phyloP scores from a whole-genome alignment of 2,797 vertebrate genomes.

The Merluccius polli region DNA sequence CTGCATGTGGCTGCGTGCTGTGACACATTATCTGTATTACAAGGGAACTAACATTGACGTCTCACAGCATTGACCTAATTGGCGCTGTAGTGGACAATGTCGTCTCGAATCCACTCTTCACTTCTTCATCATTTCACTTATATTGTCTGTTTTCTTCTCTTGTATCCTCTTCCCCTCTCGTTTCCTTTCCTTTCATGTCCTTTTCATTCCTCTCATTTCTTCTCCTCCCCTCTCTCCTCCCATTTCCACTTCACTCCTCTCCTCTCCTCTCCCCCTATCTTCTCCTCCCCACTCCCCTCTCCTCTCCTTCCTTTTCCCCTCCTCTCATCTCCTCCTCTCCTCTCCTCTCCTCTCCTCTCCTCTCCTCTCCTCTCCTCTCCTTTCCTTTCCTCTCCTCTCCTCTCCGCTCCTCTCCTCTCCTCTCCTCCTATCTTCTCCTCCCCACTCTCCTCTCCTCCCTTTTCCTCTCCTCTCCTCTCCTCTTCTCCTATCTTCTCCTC shows the following conservation, averaged over 20 bases:
- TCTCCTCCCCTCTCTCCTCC: constrained; percentile 16
- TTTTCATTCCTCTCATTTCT: neutral
- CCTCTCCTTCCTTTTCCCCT: neutral
- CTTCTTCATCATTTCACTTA: neutral
- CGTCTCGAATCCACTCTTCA: neutral
- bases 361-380: neutral
- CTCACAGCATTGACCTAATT: constrained; percentile 50
- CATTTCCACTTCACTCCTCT: constrained; percentile 2
- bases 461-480: neutral
- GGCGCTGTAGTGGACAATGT: constrained; percentile 39
- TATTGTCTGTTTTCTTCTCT: neutral
- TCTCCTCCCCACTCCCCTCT: neutral
- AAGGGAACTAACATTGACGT: constrained; percentile 45
- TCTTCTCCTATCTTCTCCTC: neutral
- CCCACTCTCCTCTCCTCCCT: neutral
- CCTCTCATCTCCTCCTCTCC: neutral
- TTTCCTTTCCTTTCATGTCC: constrained; percentile 11
- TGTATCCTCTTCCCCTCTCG: constrained; percentile 6
- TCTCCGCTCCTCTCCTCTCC: neutral
- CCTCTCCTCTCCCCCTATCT: constrained; percentile 2
- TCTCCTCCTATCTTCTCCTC: neutral
- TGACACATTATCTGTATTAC: constrained; percentile 33
- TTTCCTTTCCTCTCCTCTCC: neutral
- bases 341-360: neutral
- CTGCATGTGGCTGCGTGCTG: constrained; percentile 32